phyloP scores from a whole-genome alignment of 2,797 vertebrate species.

The Cossypha caffra region DNA sequence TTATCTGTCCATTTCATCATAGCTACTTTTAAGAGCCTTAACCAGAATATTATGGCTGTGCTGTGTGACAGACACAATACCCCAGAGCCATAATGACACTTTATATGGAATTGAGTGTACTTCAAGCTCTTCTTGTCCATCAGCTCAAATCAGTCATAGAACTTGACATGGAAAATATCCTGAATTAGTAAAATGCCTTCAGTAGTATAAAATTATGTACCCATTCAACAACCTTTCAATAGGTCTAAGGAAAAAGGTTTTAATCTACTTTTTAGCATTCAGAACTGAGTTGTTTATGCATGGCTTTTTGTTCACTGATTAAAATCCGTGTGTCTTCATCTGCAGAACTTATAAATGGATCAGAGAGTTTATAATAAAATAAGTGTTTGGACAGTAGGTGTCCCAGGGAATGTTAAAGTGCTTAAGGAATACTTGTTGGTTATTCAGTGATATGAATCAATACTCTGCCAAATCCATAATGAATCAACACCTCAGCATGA shows the following conservation, averaged over 20 bases:
- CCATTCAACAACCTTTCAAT: not conserved
- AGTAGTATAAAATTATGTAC: not conserved
- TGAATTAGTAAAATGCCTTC: not conserved
- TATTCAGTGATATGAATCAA: not conserved
- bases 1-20: not conserved
- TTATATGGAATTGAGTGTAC: not conserved
- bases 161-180: not conserved
- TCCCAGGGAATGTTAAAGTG: not conserved
- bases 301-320: not conserved
- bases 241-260: not conserved
- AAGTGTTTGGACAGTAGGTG: not conserved
- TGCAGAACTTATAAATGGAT: not conserved
- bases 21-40: not conserved
- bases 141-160: not conserved
- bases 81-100: not conserved
- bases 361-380: not conserved
- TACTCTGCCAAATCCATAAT: not conserved
- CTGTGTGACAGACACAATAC: not conserved
- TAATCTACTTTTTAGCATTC: not conserved
- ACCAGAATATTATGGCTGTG: not conserved
- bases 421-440: not conserved
- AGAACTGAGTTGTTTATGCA: not conserved
- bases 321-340: not conserved
- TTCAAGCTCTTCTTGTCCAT: not conserved
- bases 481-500: constrained; percentile 7